Base-by-base conservation (phyloP, 1,140 invertebrate genomes). In the Mya arenaria region DNA sequence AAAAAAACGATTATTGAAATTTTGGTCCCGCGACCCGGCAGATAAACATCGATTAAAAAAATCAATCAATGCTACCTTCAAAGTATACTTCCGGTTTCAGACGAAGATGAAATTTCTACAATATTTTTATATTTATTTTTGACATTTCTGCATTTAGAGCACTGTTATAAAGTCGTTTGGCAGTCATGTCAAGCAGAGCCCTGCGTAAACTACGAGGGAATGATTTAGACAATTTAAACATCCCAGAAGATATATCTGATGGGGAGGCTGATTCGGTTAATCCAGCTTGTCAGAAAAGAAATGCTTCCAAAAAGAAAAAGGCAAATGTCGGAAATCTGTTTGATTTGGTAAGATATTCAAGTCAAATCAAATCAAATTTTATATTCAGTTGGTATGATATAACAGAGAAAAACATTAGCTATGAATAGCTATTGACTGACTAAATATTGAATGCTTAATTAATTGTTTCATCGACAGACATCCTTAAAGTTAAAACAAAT, bases 341-440 rank as follows among this genome's bases (percentile, higher is more conserved):
- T 88, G 94, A 95, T 92, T 91, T 95, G 94, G 95, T 95, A 92
- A 92, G 90, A 52, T 66, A 39, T 52, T 28, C 82, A 48, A 66
- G 74, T 63, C 30, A 60, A 36, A 58, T 63, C 44, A 71, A 69
- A 32, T 44, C 41, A n/a, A 36, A 19, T 17, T 17, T 23, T 36
- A 6, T 13, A 34, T 6, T 17, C 39, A 28, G 4, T 13, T 6
- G 36, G 5, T 19, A 34, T 3, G 36, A 4, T 34, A 44, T n/a
- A 30, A 25, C n/a, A 19, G n/a, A 71, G 5, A 30, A n/a, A 52
- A 1, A 37, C 34, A 48, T 4, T 15, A 52, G 1, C 23, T 52
- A 15, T 19, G 15, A 6, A n/a, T 5, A 23, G 13, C 6, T 39
- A 13, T 10, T 48, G 23, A n/a, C 13, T 19, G 4, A 23, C 13